Evolutionary conservation across 2,888 invertebrate species (phyloP).

Genomic region (Diaprepes abbreviatus): DNA sequence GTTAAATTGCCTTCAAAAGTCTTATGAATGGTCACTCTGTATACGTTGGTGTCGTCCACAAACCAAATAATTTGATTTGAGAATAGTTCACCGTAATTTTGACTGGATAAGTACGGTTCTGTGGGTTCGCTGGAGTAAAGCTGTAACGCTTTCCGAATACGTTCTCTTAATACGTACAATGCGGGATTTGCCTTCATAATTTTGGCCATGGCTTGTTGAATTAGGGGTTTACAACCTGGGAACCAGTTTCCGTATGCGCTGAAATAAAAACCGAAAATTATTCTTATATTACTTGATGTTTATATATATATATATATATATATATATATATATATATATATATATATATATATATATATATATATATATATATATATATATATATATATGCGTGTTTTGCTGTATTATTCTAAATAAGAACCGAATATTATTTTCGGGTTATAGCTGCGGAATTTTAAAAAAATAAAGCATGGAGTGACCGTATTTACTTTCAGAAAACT

Average conservation of each 20-base stretch:
- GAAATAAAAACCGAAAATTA: conserved; percentile 32
- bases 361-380: too few relatives aligned
- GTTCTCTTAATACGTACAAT: conserved; percentile 95
- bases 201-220: conserved; percentile 99
- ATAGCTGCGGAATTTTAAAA: too few relatives aligned
- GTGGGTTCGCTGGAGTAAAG: conserved; percentile 99
- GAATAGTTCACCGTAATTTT: conserved; percentile 99
- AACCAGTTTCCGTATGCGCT: conserved; percentile 99
- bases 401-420: too few relatives aligned
- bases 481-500: too few relatives aligned
- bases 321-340: too few relatives aligned
- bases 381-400: too few relatives aligned
- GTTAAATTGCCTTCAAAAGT: conserved; percentile 99
- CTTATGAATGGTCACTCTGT: conserved; percentile 99
- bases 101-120: conserved; percentile 98
- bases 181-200: conserved; percentile 99
- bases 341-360: too few relatives aligned
- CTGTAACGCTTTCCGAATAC: conserved; percentile 98
- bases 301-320: too few relatives aligned
- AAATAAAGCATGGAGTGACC: too few relatives aligned
- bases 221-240: conserved; percentile 98
- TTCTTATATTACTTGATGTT: too few relatives aligned
- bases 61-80: conserved; percentile 99
- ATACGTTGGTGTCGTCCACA: conserved; percentile 99
- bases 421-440: too few relatives aligned